Conservation (phyloP, 35 echinoderm and acorn worm genomes). For the Heliocidaris erythrogramma region DNA sequence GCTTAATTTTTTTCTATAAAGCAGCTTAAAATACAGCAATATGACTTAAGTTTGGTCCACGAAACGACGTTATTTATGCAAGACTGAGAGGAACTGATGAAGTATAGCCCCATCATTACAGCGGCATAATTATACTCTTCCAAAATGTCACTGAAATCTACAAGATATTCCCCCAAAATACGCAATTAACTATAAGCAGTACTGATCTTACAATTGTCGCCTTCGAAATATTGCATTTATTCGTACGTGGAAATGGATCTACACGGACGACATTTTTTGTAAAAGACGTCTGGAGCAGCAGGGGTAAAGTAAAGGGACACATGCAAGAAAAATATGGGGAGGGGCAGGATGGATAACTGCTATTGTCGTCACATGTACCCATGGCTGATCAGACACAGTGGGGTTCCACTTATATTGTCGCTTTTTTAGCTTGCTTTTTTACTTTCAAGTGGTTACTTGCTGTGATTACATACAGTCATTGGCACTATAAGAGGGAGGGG, state of each 20-base stretch:
- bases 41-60: neutral
- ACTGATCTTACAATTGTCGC: neutral
- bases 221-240: neutral
- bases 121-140: neutral
- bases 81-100: neutral
- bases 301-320: neutral
- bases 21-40: neutral
- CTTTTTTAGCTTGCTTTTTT: neutral
- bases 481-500: neutral
- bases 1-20: neutral
- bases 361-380: neutral
- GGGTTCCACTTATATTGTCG: neutral
- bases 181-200: neutral
- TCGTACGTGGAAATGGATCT: neutral
- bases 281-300: neutral
- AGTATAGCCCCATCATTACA: slow-evolving; percentile 8
- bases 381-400: neutral
- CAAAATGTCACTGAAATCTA: neutral
- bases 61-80: neutral
- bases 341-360: neutral
- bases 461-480: neutral
- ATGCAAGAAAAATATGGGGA: neutral
- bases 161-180: neutral
- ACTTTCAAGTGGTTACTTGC: neutral
- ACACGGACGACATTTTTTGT: neutral